Evolutionary conservation across 2,888 invertebrate genomes (phyloP).

Genomic region (Drosophila macrospina): DNA sequence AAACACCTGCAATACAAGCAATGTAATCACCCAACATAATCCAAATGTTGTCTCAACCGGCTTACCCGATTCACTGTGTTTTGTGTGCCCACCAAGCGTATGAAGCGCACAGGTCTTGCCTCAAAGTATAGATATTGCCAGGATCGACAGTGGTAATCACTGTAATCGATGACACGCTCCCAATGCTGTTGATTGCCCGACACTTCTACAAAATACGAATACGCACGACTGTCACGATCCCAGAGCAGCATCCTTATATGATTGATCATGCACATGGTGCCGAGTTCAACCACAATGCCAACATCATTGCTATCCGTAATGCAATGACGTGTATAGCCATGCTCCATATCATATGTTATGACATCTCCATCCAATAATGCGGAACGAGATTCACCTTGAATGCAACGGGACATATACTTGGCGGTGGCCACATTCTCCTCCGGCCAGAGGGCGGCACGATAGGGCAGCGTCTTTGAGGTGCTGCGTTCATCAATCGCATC

Average conservation of each 20-base stretch:
- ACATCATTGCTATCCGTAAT: constrained; percentile 90
- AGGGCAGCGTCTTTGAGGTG: constrained; percentile 92
- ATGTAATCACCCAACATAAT: no score
- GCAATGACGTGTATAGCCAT: constrained; percentile 95
- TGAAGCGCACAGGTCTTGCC: constrained; percentile 93
- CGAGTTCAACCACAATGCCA: constrained; percentile 94
- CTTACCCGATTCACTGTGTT: constrained; percentile 96
- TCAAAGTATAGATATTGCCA: constrained; percentile 98
- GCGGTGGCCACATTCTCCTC: constrained; percentile 96
- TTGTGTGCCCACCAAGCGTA: constrained; percentile 94
- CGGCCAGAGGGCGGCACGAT: constrained; percentile 92
- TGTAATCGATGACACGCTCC: constrained; percentile 97
- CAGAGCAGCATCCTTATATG: constrained; percentile 96
- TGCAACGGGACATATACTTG: constrained; percentile 93
- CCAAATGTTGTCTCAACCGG: no score
- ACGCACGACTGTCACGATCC: constrained; percentile 94
- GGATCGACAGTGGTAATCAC: constrained; percentile 96
- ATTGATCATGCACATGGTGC: constrained; percentile 95
- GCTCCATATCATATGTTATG: constrained; percentile 95
- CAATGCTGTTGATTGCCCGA: constrained; percentile 98
- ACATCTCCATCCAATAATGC: constrained; percentile 96
- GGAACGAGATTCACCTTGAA: constrained; percentile 95
- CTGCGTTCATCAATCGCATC: constrained; percentile 97
- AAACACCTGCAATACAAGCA: constrained; percentile 87
- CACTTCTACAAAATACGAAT: constrained; percentile 88